Conservation (phyloP, 2,113 vertebrate species). For the Gulo gulo region DNA sequence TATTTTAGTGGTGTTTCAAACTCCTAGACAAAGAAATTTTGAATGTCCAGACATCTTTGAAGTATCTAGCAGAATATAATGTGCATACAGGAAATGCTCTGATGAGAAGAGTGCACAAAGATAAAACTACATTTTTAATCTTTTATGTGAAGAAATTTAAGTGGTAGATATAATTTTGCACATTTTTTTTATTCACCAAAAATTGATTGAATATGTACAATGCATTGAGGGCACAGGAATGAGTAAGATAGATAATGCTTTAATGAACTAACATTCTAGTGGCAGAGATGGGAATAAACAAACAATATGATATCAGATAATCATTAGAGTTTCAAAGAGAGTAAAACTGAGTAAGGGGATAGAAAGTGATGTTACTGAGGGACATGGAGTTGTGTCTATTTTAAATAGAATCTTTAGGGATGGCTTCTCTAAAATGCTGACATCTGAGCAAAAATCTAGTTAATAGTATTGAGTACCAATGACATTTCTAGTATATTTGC, state of each 20-base stretch:
- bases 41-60: neutral
- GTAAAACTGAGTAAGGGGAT: neutral
- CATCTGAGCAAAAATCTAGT: constrained; percentile 4
- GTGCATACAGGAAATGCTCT: neutral
- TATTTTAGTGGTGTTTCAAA: neutral
- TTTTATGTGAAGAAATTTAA: constrained; percentile 12
- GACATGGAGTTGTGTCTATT: neutral
- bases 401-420: constrained; percentile 1
- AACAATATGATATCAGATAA: neutral
- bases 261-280: neutral
- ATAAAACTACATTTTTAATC: neutral
- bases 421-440: neutral
- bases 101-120: neutral
- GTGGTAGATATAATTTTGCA: neutral
- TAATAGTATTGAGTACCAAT: neutral
- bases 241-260: neutral
- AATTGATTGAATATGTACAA: neutral
- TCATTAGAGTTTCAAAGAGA: neutral
- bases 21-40: constrained; percentile 6
- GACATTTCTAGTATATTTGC: neutral
- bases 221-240: neutral
- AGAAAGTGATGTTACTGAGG: neutral
- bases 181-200: neutral
- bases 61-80: neutral
- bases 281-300: neutral